These are phyloP conservation scores for Tyrannus savana DNA, from an alignment of 2,113 vertebrate species.

Conservation along the genomic window DNA sequence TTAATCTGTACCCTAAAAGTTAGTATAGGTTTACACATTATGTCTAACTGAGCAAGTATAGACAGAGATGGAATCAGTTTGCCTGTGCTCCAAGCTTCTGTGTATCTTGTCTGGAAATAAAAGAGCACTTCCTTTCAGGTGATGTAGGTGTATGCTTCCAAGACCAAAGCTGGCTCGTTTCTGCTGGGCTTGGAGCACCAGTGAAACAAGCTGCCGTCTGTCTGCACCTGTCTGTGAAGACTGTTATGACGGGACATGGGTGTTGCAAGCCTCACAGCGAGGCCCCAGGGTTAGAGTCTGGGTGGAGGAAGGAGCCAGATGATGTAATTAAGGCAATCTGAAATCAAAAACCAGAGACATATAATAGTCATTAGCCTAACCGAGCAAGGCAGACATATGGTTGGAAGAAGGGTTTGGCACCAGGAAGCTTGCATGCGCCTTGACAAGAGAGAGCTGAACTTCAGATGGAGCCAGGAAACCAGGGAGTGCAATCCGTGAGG, in stretches of 20 bases:
- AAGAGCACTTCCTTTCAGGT: not conserved
- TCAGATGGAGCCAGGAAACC: not conserved
- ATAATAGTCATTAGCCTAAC: slow-evolving; percentile 3
- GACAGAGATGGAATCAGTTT: not conserved
- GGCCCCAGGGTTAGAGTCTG: slow-evolving; percentile 34
- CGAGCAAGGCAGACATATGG: not conserved
- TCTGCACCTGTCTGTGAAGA: not conserved
- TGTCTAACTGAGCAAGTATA: not conserved
- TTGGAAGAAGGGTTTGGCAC: not conserved
- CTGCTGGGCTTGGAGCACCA: not conserved
- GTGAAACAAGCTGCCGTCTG: slow-evolving; percentile 4
- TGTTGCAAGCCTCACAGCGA: slow-evolving; percentile 3
- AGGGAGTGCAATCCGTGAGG: not conserved
- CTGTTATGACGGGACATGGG: slow-evolving; percentile 30
- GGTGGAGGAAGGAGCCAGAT: slow-evolving; percentile 33
- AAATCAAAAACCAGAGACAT: slow-evolving; percentile 12
- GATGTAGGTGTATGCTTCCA: not conserved
- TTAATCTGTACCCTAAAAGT: not conserved
- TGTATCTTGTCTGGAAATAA: not conserved
- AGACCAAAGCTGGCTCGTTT: not conserved
- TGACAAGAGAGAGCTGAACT: not conserved
- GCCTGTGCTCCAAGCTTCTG: not conserved
- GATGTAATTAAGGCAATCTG: slow-evolving; percentile 39
- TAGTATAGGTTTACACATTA: not conserved
- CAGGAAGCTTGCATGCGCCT: not conserved